Conservation (phyloP, 2,888 invertebrate species). For the Petrolisthes cinctipes region DNA sequence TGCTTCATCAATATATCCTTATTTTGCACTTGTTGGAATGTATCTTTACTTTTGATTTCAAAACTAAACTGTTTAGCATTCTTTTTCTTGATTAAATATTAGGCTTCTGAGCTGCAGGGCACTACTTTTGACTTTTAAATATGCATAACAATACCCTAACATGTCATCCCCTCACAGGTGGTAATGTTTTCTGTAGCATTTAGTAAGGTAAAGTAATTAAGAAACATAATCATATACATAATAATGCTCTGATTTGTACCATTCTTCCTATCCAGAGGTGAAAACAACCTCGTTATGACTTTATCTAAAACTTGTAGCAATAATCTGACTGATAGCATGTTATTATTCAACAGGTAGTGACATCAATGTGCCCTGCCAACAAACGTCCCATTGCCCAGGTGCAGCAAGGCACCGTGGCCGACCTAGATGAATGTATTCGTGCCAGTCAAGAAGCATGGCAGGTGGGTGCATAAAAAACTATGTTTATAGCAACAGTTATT, state of each 20-base stretch:
- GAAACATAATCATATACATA: too few species aligned
- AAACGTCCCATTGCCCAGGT: conserved; percentile 92
- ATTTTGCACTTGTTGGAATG: too few species aligned
- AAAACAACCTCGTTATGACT: not conserved
- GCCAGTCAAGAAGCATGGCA: conserved; percentile 86
- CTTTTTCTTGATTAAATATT: too few species aligned
- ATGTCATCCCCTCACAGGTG: too few species aligned
- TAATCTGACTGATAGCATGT: not conserved
- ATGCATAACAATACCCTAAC: too few species aligned
- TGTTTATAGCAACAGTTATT: too few species aligned
- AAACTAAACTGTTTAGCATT: too few species aligned
- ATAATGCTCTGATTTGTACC: not conserved
- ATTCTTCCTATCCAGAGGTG: not conserved
- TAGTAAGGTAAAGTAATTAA: not conserved
- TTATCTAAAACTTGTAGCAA: not conserved
- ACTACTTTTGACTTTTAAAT: too few species aligned
- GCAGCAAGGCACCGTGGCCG: conserved; percentile 80
- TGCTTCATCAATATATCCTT: too few species aligned
- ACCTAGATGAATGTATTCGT: conserved; percentile 86
- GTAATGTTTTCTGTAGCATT: not conserved
- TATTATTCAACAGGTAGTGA: conserved; percentile 75
- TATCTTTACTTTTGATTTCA: too few species aligned
- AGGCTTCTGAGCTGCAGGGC: too few species aligned
- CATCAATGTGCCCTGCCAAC: conserved; percentile 85
- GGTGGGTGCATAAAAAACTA: conserved; percentile 19